Evolutionary conservation across 2,113 vertebrate genomes (phyloP).

Genomic region (Centrocercus urophasianus): DNA sequence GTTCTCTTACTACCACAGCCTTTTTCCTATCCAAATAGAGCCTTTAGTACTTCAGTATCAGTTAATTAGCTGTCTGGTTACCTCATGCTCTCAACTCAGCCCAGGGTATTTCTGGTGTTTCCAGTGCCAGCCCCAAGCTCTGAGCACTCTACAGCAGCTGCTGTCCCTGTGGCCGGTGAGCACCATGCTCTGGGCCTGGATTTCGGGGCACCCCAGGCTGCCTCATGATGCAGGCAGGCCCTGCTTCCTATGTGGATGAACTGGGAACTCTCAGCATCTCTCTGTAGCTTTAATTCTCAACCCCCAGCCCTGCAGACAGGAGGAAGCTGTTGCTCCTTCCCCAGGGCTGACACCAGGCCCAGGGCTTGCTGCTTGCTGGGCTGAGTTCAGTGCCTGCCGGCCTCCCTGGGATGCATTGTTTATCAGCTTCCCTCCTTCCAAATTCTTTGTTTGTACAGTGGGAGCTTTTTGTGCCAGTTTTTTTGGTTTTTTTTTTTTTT

Average conservation of each 20-base stretch:
- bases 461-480: conserved; percentile 13
- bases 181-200: background rate
- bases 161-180: fast-evolving
- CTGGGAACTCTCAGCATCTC: background rate
- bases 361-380: background rate
- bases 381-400: fast-evolving
- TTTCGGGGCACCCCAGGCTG: fast-evolving
- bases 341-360: background rate
- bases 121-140: background rate
- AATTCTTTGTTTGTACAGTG: conserved; percentile 40
- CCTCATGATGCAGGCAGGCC: fast-evolving
- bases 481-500: background rate
- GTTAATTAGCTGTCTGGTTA: background rate
- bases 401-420: conserved; percentile 16
- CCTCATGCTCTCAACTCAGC: background rate
- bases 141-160: background rate
- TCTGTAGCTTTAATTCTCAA: background rate
- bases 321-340: background rate
- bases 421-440: conserved; percentile 35
- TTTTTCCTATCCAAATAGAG: background rate
- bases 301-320: background rate
- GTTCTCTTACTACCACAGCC: background rate
- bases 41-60: background rate
- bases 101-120: background rate
- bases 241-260: fast-evolving